These are phyloP conservation scores for Anastrepha obliqua DNA, from an alignment of 1,140 invertebrate genomes.

Conservation along the genomic window DNA sequence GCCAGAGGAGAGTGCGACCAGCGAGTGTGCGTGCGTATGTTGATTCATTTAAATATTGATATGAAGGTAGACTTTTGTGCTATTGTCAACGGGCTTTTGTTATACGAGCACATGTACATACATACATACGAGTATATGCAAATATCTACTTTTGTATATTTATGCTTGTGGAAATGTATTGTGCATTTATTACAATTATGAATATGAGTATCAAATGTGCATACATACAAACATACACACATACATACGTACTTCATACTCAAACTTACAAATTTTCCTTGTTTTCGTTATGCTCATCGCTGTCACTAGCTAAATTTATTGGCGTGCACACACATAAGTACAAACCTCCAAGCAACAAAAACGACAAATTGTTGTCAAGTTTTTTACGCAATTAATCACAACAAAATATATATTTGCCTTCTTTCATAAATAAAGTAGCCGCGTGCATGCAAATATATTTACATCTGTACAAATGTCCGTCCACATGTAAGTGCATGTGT, in stretches of 20 bases:
- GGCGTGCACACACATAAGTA: background rate
- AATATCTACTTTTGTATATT: background rate
- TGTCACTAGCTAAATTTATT: background rate
- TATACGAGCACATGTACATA: background rate
- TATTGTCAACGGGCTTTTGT: background rate
- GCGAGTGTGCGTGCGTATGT: background rate
- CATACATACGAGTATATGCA: background rate
- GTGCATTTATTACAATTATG: conserved; percentile 16
- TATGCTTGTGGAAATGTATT: background rate
- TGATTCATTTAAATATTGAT: conserved; percentile 41
- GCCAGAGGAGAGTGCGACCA: background rate
- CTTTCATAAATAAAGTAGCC: too few species aligned
- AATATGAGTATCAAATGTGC: background rate
- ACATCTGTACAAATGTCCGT: background rate
- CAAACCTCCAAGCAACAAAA: conserved; percentile 10
- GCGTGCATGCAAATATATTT: too few species aligned
- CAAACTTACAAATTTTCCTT: background rate
- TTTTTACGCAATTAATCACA: conserved; percentile 35
- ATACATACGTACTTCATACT: too few species aligned
- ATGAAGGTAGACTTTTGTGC: background rate
- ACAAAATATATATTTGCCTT: background rate
- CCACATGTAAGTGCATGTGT: background rate
- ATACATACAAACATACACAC: too few species aligned
- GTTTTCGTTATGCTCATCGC: background rate
- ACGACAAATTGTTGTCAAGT: conserved; percentile 18